A percentile compares a stretch with the other conserved stretches of the same genome.
These are phyloP conservation scores for Spheniscus mendiculus DNA, from an alignment of 2,113 vertebrate species.

Conservation along the genomic window DNA sequence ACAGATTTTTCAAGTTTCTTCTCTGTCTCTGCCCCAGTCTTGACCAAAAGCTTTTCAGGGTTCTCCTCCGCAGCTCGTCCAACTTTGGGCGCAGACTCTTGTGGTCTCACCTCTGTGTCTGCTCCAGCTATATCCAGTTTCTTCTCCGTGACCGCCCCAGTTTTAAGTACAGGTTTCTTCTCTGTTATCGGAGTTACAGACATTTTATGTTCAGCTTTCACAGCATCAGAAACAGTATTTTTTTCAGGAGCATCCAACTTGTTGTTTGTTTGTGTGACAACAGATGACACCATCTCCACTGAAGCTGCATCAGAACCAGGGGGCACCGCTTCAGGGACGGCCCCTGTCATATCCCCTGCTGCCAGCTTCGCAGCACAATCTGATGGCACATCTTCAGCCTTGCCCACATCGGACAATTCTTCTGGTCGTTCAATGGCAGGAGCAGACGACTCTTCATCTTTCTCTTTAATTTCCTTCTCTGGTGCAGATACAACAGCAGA, in stretches of 20 bases:
- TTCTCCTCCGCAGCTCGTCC: not conserved
- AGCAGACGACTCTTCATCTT: not conserved
- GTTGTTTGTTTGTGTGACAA: not conserved
- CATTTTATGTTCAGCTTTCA: rapidly evolving
- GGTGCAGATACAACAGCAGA: not conserved
- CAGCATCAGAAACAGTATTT: not conserved
- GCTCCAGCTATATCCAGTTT: not conserved
- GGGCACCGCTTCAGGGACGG: not conserved
- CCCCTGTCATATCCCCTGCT: not conserved
- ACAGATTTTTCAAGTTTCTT: not conserved
- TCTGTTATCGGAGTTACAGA: rapidly evolving
- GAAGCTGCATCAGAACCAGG: not conserved
- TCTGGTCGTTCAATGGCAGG: not conserved
- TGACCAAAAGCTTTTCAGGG: not conserved
- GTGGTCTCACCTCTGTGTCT: not conserved
- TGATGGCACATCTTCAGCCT: not conserved
- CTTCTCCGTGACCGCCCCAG: rapidly evolving
- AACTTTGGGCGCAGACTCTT: not conserved
- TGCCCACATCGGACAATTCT: not conserved
- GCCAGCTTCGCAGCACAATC: not conserved
- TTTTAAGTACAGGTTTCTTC: not conserved
- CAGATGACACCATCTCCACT: not conserved
- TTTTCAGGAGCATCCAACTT: not conserved
- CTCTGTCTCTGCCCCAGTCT: not conserved
- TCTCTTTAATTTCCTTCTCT: not conserved